Base-by-base conservation (phyloP, 2,888 invertebrate species). In the Gandaritis pyraliata region DNA sequence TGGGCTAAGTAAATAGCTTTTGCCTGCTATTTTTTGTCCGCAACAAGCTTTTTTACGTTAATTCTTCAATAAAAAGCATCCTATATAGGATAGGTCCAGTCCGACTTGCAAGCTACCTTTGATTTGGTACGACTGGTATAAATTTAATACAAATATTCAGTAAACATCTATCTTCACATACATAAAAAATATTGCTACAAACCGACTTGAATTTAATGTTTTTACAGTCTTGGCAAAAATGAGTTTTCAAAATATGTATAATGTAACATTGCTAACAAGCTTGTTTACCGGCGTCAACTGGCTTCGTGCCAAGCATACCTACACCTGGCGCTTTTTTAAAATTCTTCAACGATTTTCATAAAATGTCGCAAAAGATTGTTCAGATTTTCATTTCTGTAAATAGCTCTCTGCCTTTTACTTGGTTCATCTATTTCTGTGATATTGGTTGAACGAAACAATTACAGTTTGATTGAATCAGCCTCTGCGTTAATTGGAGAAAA, bases 401-500 rank as follows among this genome's bases (percentile, higher is more conserved):
- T 43, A 57, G 18, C 49, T 30, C 5, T 18, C 23, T 38, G 11
- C 23, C 23, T 41, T 13, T 15, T 11, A 12, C 18, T 41, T 43
- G 15, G 16, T 33, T 33, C n/a, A 57, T 41, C 30, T 30, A 49
- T 43, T 48, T n/a, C 7, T 13, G 43, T 57, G 33, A 8, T 36
- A 57, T 36, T 45, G n/a, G 10, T 49, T 61, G 15, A 51, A 43
- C 43, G 50, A 51, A 23, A 56, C 18, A 56, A 53, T 51, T 52
- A 51, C 47, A 45, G 50, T 50, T 61, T 64, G 39, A 60, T 33
- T 39, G n/a, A 39, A 51, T 71, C 73, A 81, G 71, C 81, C 82
- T 83, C 75, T 73, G 72, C 71, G 74, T 75, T 85, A 84, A 87
- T 87, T 82, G 82, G 82, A 82, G 85, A 87, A 86, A 87, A 80